These are phyloP conservation scores for Saturnia japonica DNA, from an alignment of 2,888 invertebrate species.

Conservation along the genomic window DNA sequence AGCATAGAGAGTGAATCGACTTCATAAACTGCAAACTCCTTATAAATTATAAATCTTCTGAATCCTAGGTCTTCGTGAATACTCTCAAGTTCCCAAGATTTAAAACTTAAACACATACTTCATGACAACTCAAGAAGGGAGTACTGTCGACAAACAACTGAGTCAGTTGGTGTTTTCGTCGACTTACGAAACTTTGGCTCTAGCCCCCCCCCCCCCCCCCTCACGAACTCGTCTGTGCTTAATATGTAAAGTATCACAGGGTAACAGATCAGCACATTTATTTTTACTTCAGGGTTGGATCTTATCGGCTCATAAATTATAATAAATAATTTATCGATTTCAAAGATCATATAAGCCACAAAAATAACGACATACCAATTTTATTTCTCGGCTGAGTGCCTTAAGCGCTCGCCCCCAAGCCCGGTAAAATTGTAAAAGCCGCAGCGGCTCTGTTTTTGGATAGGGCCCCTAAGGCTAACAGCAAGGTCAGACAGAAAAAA, in stretches of 20 bases:
- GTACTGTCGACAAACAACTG: slow-evolving; percentile 19
- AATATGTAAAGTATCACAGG: slow-evolving; percentile 64
- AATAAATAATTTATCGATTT: not conserved
- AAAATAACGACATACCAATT: not conserved
- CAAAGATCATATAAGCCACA: not conserved
- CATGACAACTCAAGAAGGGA: slow-evolving; percentile 18
- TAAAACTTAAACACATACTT: slow-evolving; percentile 13
- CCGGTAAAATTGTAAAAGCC: too few relatives aligned
- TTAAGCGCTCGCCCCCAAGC: too few relatives aligned
- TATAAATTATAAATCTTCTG: not conserved
- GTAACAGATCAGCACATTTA: slow-evolving; percentile 54
- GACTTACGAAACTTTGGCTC: slow-evolving; percentile 27
- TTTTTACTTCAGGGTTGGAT: slow-evolving; percentile 32
- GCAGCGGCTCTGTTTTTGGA: too few relatives aligned
- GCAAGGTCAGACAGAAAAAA: too few relatives aligned
- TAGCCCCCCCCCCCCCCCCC: slow-evolving; percentile 18
- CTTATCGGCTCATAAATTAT: not conserved
- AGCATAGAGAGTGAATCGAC: not conserved
- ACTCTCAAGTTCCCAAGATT: slow-evolving; percentile 12
- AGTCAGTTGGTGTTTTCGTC: slow-evolving; percentile 21
- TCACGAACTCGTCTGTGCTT: slow-evolving; percentile 44
- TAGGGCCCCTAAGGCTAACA: too few relatives aligned
- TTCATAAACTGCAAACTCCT: not conserved
- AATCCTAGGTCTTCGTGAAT: not conserved
- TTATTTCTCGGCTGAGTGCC: too few relatives aligned